A percentile compares a stretch with the other conserved stretches of the same genome.
Evolutionary conservation across 2,888 invertebrate genomes (phyloP).

Genomic region (Stenolophus ochropezus): DNA sequence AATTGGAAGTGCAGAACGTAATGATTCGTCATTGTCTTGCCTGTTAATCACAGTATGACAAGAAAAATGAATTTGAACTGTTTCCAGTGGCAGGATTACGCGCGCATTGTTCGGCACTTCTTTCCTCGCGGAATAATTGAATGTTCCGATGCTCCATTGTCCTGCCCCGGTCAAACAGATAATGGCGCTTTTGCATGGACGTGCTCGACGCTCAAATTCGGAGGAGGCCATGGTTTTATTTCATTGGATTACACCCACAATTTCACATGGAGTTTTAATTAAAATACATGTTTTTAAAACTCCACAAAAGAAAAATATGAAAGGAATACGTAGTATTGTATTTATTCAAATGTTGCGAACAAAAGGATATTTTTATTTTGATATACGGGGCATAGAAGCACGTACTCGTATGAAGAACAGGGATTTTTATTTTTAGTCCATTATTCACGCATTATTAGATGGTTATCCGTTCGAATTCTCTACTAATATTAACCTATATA

Average conservation of each 20-base stretch:
- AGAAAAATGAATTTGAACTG: background rate
- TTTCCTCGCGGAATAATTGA: slow-evolving; percentile 41
- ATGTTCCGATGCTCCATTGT: slow-evolving; percentile 39
- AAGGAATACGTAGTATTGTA: background rate
- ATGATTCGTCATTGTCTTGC: background rate
- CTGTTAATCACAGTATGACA: background rate
- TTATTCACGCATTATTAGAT: background rate
- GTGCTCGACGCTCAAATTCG: background rate
- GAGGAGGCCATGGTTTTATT: background rate
- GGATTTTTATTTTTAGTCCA: background rate
- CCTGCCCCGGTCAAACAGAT: background rate
- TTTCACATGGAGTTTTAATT: background rate
- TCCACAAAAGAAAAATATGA: background rate
- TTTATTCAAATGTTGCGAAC: background rate
- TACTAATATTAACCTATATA: no score
- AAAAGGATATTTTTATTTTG: background rate
- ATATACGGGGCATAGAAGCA: background rate
- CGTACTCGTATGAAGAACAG: background rate
- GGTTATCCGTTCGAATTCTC: background rate
- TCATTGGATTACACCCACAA: background rate
- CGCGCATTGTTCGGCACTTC: slow-evolving; percentile 16
- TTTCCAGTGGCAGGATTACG: background rate
- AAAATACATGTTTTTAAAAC: background rate
- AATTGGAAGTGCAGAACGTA: no score
- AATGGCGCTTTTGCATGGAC: slow-evolving; percentile 1